Conservation (phyloP, 2,888 invertebrate genomes). For the Stegana nigrithorax region DNA sequence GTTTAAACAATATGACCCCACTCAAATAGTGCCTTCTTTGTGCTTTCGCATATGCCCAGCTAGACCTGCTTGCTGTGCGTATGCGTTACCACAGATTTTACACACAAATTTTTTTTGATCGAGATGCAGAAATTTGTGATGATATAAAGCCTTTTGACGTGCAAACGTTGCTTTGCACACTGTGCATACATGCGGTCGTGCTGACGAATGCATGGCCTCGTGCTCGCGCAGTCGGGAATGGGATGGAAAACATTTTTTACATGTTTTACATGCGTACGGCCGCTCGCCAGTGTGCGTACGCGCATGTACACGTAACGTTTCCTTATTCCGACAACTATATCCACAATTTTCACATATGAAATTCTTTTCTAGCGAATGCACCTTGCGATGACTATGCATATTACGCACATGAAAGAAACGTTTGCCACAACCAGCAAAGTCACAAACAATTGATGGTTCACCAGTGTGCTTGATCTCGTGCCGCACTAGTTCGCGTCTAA, state of each 20-base stretch:
- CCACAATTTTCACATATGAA: constrained; percentile 62
- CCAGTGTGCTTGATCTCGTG: constrained; percentile 52
- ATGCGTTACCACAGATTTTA: constrained; percentile 59
- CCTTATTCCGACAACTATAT: constrained; percentile 53
- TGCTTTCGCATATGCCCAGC: constrained; percentile 65
- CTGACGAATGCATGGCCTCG: constrained; percentile 59
- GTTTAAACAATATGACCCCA: too few relatives aligned
- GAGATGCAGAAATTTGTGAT: constrained; percentile 58
- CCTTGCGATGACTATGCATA: constrained; percentile 50
- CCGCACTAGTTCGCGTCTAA: constrained; percentile 52
- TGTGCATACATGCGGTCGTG: constrained; percentile 52
- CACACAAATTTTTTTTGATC: constrained; percentile 61
- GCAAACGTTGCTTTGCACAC: constrained; percentile 58
- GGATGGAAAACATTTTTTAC: constrained; percentile 55
- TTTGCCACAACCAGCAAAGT: constrained; percentile 55
- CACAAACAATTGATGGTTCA: constrained; percentile 48
- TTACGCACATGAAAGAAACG: constrained; percentile 49
- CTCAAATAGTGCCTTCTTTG: constrained; percentile 21
- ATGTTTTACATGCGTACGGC: constrained; percentile 53
- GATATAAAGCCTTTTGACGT: constrained; percentile 55
- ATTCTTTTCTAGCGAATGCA: constrained; percentile 53
- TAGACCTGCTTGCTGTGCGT: constrained; percentile 63
- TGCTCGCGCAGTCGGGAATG: constrained; percentile 56
- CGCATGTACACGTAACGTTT: constrained; percentile 54
- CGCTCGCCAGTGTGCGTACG: constrained; percentile 61